Conservation (phyloP, 2,797 vertebrate species). For the Atherinosoma microstoma region DNA sequence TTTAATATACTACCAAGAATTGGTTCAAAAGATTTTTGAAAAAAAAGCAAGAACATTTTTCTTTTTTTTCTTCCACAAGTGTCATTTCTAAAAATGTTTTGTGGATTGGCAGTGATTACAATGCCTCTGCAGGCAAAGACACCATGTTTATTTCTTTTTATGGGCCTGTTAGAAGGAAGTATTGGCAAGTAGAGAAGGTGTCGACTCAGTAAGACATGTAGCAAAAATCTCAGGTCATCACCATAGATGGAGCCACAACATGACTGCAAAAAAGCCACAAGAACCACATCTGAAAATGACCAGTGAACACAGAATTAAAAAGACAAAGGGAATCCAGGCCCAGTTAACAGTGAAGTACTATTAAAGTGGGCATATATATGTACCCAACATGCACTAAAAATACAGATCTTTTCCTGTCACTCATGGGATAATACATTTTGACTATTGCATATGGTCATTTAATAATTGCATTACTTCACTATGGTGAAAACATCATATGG, state of each 20-base stretch:
- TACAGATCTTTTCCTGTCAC: no score
- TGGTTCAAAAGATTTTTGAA: neutral
- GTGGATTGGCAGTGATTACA: neutral
- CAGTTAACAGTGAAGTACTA: neutral
- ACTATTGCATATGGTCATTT: no score
- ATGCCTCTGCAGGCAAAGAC: neutral
- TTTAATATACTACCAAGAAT: neutral
- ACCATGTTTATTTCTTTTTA: neutral
- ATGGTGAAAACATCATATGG: neutral
- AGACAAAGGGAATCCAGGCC: constrained; percentile 6
- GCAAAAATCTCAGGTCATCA: neutral
- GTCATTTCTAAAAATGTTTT: neutral
- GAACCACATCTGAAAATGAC: constrained; percentile 8
- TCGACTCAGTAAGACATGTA: neutral
- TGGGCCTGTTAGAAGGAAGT: neutral
- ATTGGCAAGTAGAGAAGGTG: constrained; percentile 3
- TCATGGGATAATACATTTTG: no score
- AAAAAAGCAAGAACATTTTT: no score
- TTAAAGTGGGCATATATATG: neutral
- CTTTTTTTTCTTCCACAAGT: neutral
- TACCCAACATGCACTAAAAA: neutral
- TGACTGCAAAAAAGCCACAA: neutral
- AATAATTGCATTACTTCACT: no score
- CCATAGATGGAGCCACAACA: neutral
- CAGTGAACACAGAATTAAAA: neutral